Evolutionary conservation across 1,140 invertebrate species (phyloP).

Genomic region (Drosophila orena): DNA sequence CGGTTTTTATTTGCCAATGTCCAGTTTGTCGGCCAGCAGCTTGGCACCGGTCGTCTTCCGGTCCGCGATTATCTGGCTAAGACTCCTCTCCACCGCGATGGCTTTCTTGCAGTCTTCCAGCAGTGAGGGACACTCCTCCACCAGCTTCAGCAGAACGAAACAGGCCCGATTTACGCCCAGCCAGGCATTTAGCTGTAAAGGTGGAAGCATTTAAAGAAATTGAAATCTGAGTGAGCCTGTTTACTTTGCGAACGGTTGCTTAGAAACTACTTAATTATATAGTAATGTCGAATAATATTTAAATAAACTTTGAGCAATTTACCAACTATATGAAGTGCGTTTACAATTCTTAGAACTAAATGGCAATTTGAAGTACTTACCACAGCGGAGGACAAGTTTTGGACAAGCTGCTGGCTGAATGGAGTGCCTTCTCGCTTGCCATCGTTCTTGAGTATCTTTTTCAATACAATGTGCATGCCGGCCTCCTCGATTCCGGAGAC

Average conservation of each 20-base stretch:
- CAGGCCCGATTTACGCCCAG: constrained; percentile 87
- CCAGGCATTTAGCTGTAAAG: constrained; percentile 85
- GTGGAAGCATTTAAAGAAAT: neutral
- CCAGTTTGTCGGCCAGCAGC: constrained; percentile 86
- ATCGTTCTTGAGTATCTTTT: constrained; percentile 91
- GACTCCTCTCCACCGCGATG: constrained; percentile 32
- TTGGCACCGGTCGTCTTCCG: constrained; percentile 85
- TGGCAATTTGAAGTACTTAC: constrained; percentile 9
- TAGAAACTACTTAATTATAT: neutral
- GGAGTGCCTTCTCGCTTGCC: constrained; percentile 84
- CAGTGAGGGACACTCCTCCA: constrained; percentile 85
- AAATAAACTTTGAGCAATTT: constrained; percentile 2
- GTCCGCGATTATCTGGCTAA: constrained; percentile 74
- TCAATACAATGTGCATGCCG: constrained; percentile 92
- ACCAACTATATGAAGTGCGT: neutral
- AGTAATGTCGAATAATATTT: neutral
- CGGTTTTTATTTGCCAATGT: constrained; percentile 18
- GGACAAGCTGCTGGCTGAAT: constrained; percentile 85
- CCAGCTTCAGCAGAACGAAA: constrained; percentile 86
- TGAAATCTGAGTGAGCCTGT: neutral
- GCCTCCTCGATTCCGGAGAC: constrained; percentile 90
- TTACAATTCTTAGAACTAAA: neutral
- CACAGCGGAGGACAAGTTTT: constrained; percentile 72
- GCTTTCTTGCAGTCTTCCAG: constrained; percentile 6
- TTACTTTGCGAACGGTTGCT: neutral